phyloP scores from a whole-genome alignment of 2,888 invertebrate species.

The Coenonympha glycerion region DNA sequence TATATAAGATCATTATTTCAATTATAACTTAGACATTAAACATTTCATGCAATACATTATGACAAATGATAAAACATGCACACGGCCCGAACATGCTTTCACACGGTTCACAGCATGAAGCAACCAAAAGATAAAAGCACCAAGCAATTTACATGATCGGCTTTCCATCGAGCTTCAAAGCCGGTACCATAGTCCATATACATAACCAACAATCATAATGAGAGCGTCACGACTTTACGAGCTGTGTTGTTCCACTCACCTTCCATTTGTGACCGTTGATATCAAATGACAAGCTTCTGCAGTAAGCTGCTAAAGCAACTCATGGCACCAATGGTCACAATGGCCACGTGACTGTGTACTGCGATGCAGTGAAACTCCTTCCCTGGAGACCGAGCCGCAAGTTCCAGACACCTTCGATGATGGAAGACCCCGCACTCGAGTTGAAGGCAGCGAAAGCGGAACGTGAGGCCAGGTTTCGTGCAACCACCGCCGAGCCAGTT shows the following conservation, averaged over 20 bases:
- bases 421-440: conserved; percentile 77
- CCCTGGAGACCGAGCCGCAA: conserved; percentile 82
- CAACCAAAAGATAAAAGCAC: conserved; percentile 45
- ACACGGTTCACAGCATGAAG: conserved; percentile 62
- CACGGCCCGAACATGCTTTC: conserved; percentile 35
- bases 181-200: conserved; percentile 40
- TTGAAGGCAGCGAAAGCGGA: conserved; percentile 79
- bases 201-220: conserved; percentile 47
- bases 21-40: neutral
- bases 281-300: conserved; percentile 40
- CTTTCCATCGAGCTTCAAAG: conserved; percentile 37
- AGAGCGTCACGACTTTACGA: conserved; percentile 46
- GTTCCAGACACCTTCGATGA: conserved; percentile 76
- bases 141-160: conserved; percentile 13
- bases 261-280: conserved; percentile 44
- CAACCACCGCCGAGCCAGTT: conserved; percentile 66
- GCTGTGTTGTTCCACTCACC: conserved; percentile 33
- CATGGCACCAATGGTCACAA: conserved; percentile 51
- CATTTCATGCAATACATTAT: conserved; percentile 29
- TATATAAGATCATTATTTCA: neutral
- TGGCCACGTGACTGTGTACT: conserved; percentile 45
- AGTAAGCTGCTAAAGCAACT: conserved; percentile 26
- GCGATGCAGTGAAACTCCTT: conserved; percentile 78
- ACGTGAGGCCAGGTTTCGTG: conserved; percentile 76
- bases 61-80: conserved; percentile 26